These are phyloP conservation scores for Oligia fasciuncula DNA, from an alignment of 2,888 invertebrate species.

Conservation along the genomic window DNA sequence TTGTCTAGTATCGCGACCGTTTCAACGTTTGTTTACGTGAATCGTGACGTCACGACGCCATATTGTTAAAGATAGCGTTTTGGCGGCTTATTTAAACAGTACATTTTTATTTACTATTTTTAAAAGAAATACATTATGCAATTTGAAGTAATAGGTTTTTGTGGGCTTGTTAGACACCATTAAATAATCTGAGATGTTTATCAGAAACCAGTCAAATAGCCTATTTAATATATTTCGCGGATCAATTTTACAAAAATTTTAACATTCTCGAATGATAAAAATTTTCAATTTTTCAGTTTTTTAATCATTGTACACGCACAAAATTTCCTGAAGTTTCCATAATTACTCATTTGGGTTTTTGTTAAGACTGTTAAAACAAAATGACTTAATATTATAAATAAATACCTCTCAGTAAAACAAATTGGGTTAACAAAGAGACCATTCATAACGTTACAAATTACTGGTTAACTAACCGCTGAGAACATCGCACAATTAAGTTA, in stretches of 20 bases:
- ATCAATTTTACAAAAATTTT: slow-evolving; percentile 42
- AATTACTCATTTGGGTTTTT: not conserved
- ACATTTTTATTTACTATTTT: too few relatives aligned
- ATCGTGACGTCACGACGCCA: too few relatives aligned
- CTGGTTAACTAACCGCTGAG: slow-evolving; percentile 48
- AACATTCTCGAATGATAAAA: slow-evolving; percentile 5
- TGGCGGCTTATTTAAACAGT: too few relatives aligned
- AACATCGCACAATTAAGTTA: slow-evolving; percentile 56
- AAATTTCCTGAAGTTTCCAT: fast-evolving
- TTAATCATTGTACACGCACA: not conserved
- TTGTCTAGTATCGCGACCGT: too few relatives aligned
- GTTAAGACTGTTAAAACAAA: slow-evolving; percentile 7
- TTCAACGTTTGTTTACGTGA: too few relatives aligned
- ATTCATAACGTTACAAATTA: slow-evolving; percentile 48
- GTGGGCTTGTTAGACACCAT: too few relatives aligned
- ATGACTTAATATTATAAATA: slow-evolving; percentile 33
- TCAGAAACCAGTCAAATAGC: too few relatives aligned
- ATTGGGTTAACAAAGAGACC: slow-evolving; percentile 37
- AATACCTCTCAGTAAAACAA: slow-evolving; percentile 24
- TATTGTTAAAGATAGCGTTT: too few relatives aligned
- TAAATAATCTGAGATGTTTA: too few relatives aligned
- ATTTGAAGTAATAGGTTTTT: too few relatives aligned
- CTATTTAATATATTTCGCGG: slow-evolving; percentile 54
- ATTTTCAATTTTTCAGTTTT: too few relatives aligned
- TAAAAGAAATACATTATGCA: too few relatives aligned